Conservation (phyloP, 2,888 invertebrate genomes). For the Eristalinus sepulchralis region DNA sequence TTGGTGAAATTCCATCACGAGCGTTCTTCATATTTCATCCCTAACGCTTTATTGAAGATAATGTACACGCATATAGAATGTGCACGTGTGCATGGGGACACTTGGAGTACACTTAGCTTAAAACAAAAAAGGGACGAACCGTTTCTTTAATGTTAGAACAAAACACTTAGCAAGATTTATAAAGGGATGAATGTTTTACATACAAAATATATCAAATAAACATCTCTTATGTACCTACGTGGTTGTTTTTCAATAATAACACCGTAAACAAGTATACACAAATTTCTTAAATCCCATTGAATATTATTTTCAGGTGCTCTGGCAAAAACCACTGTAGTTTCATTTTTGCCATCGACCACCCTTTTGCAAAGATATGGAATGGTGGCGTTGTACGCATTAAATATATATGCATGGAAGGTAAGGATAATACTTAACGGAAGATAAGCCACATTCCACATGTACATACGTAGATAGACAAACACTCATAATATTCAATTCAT, state of each 20-base stretch:
- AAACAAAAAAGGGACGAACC: constrained; percentile 31
- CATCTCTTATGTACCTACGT: no score
- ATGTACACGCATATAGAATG: background rate
- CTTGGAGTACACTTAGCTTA: constrained; percentile 51
- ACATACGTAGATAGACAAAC: background rate
- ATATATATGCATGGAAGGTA: constrained; percentile 89
- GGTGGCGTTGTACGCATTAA: constrained; percentile 86
- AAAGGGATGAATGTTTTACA: no score
- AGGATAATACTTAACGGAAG: constrained; percentile 74
- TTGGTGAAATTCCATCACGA: constrained; percentile 62
- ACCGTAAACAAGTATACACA: background rate
- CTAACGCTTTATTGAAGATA: constrained; percentile 45
- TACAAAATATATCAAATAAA: no score
- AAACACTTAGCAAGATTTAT: no score
- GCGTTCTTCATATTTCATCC: constrained; percentile 57
- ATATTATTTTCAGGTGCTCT: constrained; percentile 82
- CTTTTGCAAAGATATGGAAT: constrained; percentile 84
- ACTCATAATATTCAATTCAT: no score
- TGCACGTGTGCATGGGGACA: constrained; percentile 34
- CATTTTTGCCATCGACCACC: constrained; percentile 85
- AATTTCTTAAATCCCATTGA: background rate
- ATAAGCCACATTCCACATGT: background rate
- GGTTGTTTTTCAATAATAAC: no score
- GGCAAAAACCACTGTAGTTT: constrained; percentile 89
- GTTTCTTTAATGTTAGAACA: background rate